These are phyloP conservation scores for Sciaenops ocellatus DNA, from an alignment of 2,797 vertebrate genomes.

Conservation along the genomic window DNA sequence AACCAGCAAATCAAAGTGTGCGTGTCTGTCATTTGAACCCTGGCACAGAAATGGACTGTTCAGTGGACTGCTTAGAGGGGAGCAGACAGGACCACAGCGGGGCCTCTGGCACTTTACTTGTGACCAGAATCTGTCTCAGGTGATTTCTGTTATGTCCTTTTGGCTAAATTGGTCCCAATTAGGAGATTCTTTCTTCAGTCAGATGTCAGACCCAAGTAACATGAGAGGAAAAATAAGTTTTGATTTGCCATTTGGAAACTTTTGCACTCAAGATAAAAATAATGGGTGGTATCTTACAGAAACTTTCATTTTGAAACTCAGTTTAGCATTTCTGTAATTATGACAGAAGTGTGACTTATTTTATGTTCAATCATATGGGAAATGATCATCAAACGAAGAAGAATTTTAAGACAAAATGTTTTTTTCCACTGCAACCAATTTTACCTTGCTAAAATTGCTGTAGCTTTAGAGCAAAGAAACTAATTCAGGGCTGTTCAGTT, in stretches of 20 bases:
- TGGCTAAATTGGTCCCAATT: slow-evolving; percentile 34
- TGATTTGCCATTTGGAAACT: slow-evolving; percentile 35
- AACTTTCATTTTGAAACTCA: slow-evolving; percentile 7
- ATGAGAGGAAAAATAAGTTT: slow-evolving; percentile 11
- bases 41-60: slow-evolving; percentile 25
- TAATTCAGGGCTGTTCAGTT: no score
- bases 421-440: no score
- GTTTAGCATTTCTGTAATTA: background rate
- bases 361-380: background rate
- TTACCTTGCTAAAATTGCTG: no score
- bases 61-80: slow-evolving; percentile 7
- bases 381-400: no score
- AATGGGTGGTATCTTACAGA: background rate
- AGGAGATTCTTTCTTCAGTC: slow-evolving; percentile 19
- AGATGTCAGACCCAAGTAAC: slow-evolving; percentile 26
- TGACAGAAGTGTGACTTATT: slow-evolving; percentile 1
- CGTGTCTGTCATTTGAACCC: slow-evolving; percentile 42
- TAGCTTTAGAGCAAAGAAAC: no score
- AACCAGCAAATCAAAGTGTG: slow-evolving; percentile 37
- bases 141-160: slow-evolving; percentile 12
- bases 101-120: slow-evolving; percentile 1
- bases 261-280: slow-evolving; percentile 17
- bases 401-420: no score
- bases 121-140: slow-evolving; percentile 27
- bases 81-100: slow-evolving; percentile 8